Evolutionary conservation across 2,797 vertebrate species (phyloP), one percentile per base, ranked within the genome.

Genomic region (Alauda arvensis): DNA sequence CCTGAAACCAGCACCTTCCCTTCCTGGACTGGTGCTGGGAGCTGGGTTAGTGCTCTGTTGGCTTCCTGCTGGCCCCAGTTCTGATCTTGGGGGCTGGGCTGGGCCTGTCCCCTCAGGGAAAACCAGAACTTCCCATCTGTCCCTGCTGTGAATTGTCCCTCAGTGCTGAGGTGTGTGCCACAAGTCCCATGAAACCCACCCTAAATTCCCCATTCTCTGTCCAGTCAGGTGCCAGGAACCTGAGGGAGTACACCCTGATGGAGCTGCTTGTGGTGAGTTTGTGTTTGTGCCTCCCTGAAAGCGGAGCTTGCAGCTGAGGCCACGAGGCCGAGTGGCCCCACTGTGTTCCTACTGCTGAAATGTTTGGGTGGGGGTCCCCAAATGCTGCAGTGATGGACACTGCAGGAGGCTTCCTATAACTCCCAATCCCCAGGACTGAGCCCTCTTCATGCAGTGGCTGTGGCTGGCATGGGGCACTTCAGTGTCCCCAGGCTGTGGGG

Each of bases 261-360:
- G 99, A 99, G 92, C 97, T 99, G 92, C 97, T 99, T 63, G 98
- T 99, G 98, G 98, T 99, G 93, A 98, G 98, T 97, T 16, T 3
- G 37, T 52, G 48, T 33, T 70, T 65, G 42, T 71, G 15, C 12
- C 40, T 62, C 37, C 37, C 37, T 37, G 37, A 37, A 37, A 37
- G 37, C 37, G 12, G 37, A 37, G 28, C 37, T 23, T 29, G 57
- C 25, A 37, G 11, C 63, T 7, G 2, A 28, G 33, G 71, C 61
- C 15, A 1, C 0, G 1, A 62, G 57, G 67, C 55, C 42, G 28
- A 28, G 18, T 3, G 60, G 59, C 7, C 34, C 7, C 37, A 37
- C 10, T 37, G 37, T 37, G 37, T 37, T 37, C 37, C 37, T 37
- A 37, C 37, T 37, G 37, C 49, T 62, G 48, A 9, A 34, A 6